Evolutionary conservation across 2,113 vertebrate species (phyloP), one percentile per base, ranked within the genome.

Genomic region (Rhinolophus sinicus): DNA sequence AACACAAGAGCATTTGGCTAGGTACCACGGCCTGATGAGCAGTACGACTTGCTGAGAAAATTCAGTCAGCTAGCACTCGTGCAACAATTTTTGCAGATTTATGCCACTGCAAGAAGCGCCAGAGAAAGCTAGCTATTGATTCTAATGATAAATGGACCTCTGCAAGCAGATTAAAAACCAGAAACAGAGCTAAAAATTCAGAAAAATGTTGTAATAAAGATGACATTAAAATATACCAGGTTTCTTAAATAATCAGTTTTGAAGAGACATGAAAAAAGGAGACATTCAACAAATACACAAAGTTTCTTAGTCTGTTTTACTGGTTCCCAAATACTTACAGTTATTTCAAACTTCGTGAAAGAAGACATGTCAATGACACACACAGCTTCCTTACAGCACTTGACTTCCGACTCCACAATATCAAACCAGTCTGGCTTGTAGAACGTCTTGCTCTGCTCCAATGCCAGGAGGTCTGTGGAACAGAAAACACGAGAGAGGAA

Each of bases 371-470:
- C 99, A 15, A 99, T 99, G 94, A 99, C 99, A 94, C 99, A 99
- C 85, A 99, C 99, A 0, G 99, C 99, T 96, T 99, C 99, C 98
- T 99, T 99, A 97, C 99, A 99, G 98, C 99, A 99, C 98, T 99
- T 99, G 93, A 99, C 99, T 98, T 99, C 99, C 0, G 99, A 98
- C 62, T 99, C 99, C 72, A 99, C 99, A 0, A 99, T 99, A 95
- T 99, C 99, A 97, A 99, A 99, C 99, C 99, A 99, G 97, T 99
- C 99, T 0, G 99, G 99, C 97, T 99, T 99, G 96, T 99, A 99
- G 98, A 99, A 99, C 44, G 99, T 99, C 98, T 99, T 99, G 98
- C 99, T 99, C 98, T 99, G 99, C 94, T 99, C 99, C 97, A 99
- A 98, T 83, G 99, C 99, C 96, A 99, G 98, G 84, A 99, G 98